Base-by-base conservation (phyloP, 92 coral and sea anemone species). In the Blastomussa wellsi region DNA sequence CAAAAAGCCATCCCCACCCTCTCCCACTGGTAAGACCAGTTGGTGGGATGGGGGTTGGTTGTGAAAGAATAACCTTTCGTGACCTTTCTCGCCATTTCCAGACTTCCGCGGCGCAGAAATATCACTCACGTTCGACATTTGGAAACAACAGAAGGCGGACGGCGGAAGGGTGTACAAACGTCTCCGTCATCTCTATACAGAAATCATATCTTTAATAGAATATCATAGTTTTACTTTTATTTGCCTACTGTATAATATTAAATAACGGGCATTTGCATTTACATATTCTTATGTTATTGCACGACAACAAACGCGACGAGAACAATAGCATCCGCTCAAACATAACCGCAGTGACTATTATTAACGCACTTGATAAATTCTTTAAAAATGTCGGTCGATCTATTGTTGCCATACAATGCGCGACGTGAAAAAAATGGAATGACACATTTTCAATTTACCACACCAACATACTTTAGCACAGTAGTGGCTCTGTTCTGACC, bases 401-500 rank as follows among this genome's bases (percentile, higher is more conserved):
- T 48, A 69, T 82, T 71, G 78, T 82, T 70, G n/a, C 32, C 22
- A 5, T 5, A 38, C 71, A 73, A 72, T 37, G 72, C 14, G 59
- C 70, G 7, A n/a, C 32, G 44, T 55, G 17, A 32, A 74, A 48
- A 51, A 74, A 42, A 72, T 70, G 78, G 49, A 55, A 72, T 53
- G 33, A 59, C 26, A 22, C 20, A 16, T 68, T 24, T 37, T 39
- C 26, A 20, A n/a, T 71, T 37, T 28, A 32, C 59, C 74, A 59
- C 80, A 36, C 86, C 86, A 57, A 83, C 86, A 72, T 83, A 83
- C 39, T 83, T 41, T 5, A 83, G 49, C 10, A 83, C 80, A n/a
- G 86, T 57, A 26, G 79, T 83, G 13, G 31, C 71, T 28, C 70
- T 53, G 32, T 19, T 83, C 37, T 83, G 80, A 9, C 93, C 97